Base-by-base conservation (phyloP, 2,113 vertebrate genomes). In the Hyaena hyaena region DNA sequence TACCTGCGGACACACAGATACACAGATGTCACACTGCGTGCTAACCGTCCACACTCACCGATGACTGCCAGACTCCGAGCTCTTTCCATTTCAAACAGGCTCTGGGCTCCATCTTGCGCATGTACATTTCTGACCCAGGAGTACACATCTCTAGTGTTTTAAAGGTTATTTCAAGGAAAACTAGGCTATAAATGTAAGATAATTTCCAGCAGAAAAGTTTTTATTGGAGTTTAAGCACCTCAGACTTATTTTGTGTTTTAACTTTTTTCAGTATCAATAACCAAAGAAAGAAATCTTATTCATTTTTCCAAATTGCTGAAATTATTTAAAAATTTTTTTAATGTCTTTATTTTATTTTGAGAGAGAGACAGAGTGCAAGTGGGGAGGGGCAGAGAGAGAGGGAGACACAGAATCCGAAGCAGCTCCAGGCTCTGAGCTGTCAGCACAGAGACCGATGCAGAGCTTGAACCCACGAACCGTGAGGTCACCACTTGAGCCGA, bases 1-100 rank as follows among this genome's bases (percentile, higher is more conserved):
- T 1, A 4, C 35, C 10, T 0, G 2, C 2, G 61, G 74, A 33
- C 1, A 15, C 0, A 3, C 10, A 4, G 2, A 3, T 3, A 0
- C 5, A 0, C 35, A 0, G 43, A 3, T 26, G 33, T 88, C 16
- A 19, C 6, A 39, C 8, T 11, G 23, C 4, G 9, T 2, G 15
- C 31, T 19, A 0, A 73, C 58, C 77, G 15, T 6, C 7, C 31
- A 12, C 10, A 3, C 5, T 2, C 3, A 14, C 35, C 39, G 16
- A 26, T 21, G 35, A 55, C 15, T 10, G 7, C 39, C 12, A 26
- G 7, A 7, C 12, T 4, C 26, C 6, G 3, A n/a, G 9, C 16
- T 10, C 4, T 24, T 17, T 24, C 68, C 19, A 1, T 26, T 45
- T 31, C 48, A 31, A 5, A 58, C 7, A 16, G 12, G 3, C 21